These are phyloP conservation scores for Diachasmimorpha longicaudata DNA, from an alignment of 1,140 invertebrate genomes.

Conservation along the genomic window DNA sequence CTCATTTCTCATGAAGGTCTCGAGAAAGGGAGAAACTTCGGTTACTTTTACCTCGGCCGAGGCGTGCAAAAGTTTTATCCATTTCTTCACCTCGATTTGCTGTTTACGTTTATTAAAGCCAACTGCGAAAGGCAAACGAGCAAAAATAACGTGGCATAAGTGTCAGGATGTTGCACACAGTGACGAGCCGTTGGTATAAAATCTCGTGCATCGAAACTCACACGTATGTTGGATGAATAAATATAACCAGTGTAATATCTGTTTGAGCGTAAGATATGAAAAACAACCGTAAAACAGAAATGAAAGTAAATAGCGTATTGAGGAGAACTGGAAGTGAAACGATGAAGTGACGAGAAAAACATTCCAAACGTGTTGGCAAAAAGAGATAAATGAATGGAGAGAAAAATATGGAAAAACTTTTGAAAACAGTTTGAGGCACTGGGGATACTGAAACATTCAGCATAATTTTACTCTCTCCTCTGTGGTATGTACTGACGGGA, in stretches of 20 bases:
- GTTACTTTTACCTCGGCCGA: not conserved
- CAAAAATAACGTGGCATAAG: not conserved
- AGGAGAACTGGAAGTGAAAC: not conserved
- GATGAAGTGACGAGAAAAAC: not conserved
- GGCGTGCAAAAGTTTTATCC: not conserved
- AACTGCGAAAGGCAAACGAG: not conserved
- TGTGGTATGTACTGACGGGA: not conserved
- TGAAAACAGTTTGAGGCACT: not conserved
- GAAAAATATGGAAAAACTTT: not conserved
- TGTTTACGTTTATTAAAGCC: conserved; percentile 17
- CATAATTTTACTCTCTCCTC: not conserved
- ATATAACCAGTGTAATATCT: not conserved
- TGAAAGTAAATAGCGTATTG: not conserved
- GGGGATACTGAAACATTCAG: not conserved
- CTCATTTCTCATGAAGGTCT: not conserved
- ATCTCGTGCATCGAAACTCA: not conserved
- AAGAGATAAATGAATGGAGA: not conserved
- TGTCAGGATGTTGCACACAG: not conserved
- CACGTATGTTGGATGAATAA: not conserved
- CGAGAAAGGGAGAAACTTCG: not conserved
- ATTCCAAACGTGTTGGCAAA: not conserved
- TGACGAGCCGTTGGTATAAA: not conserved
- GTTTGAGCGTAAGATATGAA: not conserved
- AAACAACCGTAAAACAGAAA: not conserved
- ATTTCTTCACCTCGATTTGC: conserved; percentile 13